These are phyloP conservation scores for Arenaria interpres DNA, from an alignment of 2,113 vertebrate genomes.

Conservation along the genomic window DNA sequence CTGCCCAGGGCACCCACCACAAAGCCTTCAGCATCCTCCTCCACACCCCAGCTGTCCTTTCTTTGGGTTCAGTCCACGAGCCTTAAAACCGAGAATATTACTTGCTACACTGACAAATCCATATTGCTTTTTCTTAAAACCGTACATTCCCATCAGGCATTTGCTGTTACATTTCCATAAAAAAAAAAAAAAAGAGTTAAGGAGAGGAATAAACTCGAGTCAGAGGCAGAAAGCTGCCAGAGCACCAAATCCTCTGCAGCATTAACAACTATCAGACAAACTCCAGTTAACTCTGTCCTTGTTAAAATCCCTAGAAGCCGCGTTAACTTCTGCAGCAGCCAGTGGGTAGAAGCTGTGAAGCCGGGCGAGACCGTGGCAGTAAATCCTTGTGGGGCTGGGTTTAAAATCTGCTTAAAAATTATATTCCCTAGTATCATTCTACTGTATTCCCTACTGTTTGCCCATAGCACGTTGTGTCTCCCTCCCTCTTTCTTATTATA, in stretches of 20 bases:
- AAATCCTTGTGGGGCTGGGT: background rate
- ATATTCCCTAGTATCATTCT: background rate
- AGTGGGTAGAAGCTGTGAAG: background rate
- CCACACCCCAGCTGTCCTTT: background rate
- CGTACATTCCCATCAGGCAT: background rate
- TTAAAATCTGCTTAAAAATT: background rate
- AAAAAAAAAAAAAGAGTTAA: background rate
- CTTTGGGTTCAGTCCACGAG: background rate
- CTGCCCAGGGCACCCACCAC: background rate
- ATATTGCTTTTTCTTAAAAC: background rate
- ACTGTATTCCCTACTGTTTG: background rate
- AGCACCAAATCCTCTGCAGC: background rate
- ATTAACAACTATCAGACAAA: background rate
- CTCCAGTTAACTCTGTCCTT: background rate
- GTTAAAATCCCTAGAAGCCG: background rate
- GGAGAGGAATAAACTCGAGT: background rate
- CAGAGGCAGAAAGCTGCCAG: background rate
- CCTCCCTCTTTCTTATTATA: background rate
- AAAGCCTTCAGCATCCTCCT: background rate
- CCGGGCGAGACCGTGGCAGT: accelerated
- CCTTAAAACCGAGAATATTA: background rate
- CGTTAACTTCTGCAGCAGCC: background rate
- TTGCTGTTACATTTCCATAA: background rate
- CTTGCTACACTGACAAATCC: background rate
- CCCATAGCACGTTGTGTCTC: background rate